Percentiles rank a stretch among this genome's conserved stretches.
Conservation (phyloP, 2,888 invertebrate species). For the Argyra leucocephala region DNA sequence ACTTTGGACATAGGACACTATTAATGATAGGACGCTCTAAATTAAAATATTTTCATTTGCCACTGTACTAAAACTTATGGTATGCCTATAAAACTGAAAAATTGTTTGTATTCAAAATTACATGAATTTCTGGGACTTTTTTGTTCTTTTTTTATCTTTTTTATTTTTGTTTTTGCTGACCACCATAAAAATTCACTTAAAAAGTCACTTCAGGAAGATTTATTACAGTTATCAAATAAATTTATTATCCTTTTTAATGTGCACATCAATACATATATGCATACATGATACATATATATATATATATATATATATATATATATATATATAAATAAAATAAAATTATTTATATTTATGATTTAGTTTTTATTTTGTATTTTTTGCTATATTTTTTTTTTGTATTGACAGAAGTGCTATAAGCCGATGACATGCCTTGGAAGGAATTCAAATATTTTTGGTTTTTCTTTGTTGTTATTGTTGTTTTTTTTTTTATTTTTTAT, state of each 20-base stretch:
- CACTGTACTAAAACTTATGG: too few species aligned
- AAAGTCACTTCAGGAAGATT: conserved; percentile 35
- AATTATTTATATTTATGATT: not conserved
- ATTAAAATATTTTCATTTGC: too few species aligned
- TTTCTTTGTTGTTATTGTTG: too few species aligned
- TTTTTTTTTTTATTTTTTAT: not conserved
- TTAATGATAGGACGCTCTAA: too few species aligned
- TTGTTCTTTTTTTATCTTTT: not conserved
- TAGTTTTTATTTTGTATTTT: not conserved
- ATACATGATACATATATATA: not conserved
- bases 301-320: not conserved
- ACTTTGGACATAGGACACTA: too few species aligned
- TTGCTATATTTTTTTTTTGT: too few species aligned
- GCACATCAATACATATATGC: not conserved
- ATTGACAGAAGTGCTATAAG: not conserved
- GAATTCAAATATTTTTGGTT: not conserved
- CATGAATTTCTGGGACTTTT: not conserved
- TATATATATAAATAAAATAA: too few species aligned
- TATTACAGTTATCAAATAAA: conserved; percentile 34
- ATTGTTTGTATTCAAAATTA: too few species aligned
- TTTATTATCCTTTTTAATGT: conserved; percentile 8
- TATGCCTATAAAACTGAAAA: too few species aligned
- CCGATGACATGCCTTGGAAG: not conserved
- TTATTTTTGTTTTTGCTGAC: not conserved
- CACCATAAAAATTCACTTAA: conserved; percentile 33